A percentile compares a stretch with the other conserved stretches of the same genome.
Conservation (phyloP, 2,113 vertebrate species). For the Ondatra zibethicus region DNA sequence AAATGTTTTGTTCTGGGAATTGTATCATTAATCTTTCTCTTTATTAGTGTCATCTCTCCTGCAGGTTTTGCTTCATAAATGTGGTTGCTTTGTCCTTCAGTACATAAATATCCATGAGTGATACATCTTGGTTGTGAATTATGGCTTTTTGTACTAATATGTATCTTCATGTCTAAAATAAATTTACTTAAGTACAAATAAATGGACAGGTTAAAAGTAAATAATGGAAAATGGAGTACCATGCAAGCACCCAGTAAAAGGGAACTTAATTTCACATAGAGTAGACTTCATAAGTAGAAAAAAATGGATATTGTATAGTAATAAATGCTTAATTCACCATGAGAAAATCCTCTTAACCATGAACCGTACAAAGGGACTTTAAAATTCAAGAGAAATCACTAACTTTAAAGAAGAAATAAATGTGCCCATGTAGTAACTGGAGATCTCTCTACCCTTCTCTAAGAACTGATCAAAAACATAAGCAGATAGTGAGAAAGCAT, state of each 20-base stretch:
- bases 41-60: slow-evolving; percentile 24
- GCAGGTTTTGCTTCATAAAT: slow-evolving; percentile 45
- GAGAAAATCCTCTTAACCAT: not conserved
- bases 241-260: not conserved
- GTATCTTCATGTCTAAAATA: not conserved
- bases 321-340: not conserved
- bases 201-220: slow-evolving; percentile 21
- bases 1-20: not conserved
- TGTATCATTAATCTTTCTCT: not conserved
- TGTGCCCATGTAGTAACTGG: not conserved
- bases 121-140: slow-evolving; percentile 25
- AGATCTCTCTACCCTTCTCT: not conserved
- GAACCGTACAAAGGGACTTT: not conserved
- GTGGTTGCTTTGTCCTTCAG: not conserved
- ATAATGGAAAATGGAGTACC: slow-evolving; percentile 16
- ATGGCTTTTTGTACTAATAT: not conserved
- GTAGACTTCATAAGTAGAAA: not conserved
- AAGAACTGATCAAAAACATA: slow-evolving; percentile 41
- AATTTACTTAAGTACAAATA: slow-evolving; percentile 29
- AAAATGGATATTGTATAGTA: not conserved
- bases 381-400: slow-evolving; percentile 12
- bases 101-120: slow-evolving; percentile 45
- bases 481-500: not conserved
- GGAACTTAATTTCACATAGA: slow-evolving; percentile 22
- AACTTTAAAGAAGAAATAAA: slow-evolving; percentile 30